These are phyloP conservation scores for Limnephilus rhombicus DNA, from an alignment of 2,888 invertebrate genomes.

Conservation along the genomic window DNA sequence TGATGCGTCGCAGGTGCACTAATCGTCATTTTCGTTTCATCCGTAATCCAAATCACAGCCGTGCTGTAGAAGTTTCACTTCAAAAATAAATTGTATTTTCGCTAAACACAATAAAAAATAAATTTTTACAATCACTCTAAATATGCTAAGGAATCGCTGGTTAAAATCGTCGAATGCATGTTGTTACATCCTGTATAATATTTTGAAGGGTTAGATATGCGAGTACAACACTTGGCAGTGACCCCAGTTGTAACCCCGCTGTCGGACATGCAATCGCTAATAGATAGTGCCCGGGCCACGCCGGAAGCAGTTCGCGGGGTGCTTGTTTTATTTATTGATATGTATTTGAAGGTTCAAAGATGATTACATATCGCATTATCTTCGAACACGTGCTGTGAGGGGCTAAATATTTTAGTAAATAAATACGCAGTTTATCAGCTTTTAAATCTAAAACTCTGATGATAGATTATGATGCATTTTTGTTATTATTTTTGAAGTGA, in stretches of 20 bases:
- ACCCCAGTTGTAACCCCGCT: not conserved
- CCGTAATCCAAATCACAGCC: no score
- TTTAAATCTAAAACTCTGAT: not conserved
- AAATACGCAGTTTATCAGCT: not conserved
- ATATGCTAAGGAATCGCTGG: no score
- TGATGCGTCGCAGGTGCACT: no score
- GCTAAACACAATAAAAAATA: no score
- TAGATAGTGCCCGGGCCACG: not conserved
- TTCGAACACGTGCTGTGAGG: not conserved
- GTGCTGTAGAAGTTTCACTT: no score
- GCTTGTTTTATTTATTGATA: constrained; percentile 7
- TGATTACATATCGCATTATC: constrained; percentile 6
- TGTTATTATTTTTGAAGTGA: not conserved
- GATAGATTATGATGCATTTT: not conserved
- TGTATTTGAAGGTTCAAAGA: constrained; percentile 26
- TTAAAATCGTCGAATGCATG: no score
- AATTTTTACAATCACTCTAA: no score
- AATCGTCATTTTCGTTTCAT: no score
- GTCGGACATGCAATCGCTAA: constrained; percentile 20
- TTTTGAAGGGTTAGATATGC: not conserved
- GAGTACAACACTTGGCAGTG: not conserved
- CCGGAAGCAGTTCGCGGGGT: not conserved
- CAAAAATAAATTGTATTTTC: no score
- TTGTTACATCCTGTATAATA: no score
- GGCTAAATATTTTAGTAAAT: not conserved